Evolutionary conservation across 2,888 invertebrate species (phyloP), one percentile per base, ranked within the genome.

Genomic region (Tridacna crocea): DNA sequence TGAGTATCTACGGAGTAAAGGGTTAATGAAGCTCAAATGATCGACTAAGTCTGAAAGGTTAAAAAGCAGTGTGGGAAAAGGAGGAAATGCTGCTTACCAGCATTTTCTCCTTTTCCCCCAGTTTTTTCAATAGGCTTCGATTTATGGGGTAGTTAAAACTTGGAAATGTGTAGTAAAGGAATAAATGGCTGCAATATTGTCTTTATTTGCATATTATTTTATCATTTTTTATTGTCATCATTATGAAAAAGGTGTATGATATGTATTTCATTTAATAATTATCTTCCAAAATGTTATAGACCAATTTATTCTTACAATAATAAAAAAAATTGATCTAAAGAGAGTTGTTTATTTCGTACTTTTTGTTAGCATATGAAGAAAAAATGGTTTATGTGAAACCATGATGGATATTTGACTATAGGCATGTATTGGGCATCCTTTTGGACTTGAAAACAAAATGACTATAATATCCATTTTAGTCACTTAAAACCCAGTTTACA

Each of bases 251-350:
- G 22, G 48, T 70, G 70, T 51, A 70, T 51, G 26, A 26, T 15
- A 47, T 51, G 27, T 70, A 70, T 22, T 51, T 24, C 70, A 70
- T 51, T n/a, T 70, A 46, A 51, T 70, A 70, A 70, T 51, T 70
- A 70, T 70, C 51, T 70, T 70, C 51, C 70, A 51, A 13, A 51
- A 70, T 70, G 70, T 47, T 70, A 70, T 51, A 70, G 70, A 70
- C 70, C 70, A 70, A 70, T 70, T 70, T 70, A 70, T 70, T 70
- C 70, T 70, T 70, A 70, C 70, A 70, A 51, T 70, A 70, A 70
- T 70, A 70, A 70, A 70, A 48, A 13, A 22, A 26, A 46, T 68
- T 17, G n/a, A 19, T 46, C n/a, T 63, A 4, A 63, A 4, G 10
- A 19, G 55, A 6, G n/a, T 8, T 36, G 36, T 36, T 36, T 2